phyloP scores from a whole-genome alignment of 1,140 invertebrate species.

The Holcopasites calliopsidis region DNA sequence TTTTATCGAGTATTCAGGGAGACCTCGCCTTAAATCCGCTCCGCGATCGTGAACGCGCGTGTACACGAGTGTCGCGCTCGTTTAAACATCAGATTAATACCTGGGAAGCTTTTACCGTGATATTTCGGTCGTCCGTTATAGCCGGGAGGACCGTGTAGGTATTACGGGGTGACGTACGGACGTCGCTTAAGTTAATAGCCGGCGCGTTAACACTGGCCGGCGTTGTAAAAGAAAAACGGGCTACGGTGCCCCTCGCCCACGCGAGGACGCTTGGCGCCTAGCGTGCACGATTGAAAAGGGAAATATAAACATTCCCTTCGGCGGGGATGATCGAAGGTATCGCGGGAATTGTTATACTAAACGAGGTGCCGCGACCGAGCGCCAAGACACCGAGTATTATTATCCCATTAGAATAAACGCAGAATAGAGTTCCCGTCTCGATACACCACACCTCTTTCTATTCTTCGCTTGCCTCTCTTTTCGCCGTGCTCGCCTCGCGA shows the following conservation, averaged over 20 bases:
- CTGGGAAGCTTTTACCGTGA: conserved; percentile 26
- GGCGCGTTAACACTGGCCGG: conserved; percentile 42
- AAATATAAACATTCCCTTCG: conserved; percentile 23
- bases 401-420: conserved; percentile 72
- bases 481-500: neutral
- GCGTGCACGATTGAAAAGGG: neutral
- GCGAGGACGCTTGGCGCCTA: conserved; percentile 7
- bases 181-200: conserved; percentile 51
- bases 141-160: conserved; percentile 4
- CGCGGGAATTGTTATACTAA: conserved; percentile 44
- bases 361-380: conserved; percentile 44
- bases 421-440: conserved; percentile 56
- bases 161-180: conserved; percentile 52
- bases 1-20: neutral
- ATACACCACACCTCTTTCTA: neutral
- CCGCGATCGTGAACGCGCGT: neutral
- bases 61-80: neutral
- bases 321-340: conserved; percentile 44
- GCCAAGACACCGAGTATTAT: conserved; percentile 58
- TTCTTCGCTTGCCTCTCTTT: neutral
- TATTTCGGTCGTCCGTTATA: conserved; percentile 36
- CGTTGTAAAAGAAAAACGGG: conserved; percentile 39
- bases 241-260: conserved; percentile 36
- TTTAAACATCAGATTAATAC: conserved; percentile 35
- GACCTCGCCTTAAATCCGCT: conserved; percentile 7